phyloP scores from a whole-genome alignment of 2,113 vertebrate species.

The Rattus norvegicus region DNA sequence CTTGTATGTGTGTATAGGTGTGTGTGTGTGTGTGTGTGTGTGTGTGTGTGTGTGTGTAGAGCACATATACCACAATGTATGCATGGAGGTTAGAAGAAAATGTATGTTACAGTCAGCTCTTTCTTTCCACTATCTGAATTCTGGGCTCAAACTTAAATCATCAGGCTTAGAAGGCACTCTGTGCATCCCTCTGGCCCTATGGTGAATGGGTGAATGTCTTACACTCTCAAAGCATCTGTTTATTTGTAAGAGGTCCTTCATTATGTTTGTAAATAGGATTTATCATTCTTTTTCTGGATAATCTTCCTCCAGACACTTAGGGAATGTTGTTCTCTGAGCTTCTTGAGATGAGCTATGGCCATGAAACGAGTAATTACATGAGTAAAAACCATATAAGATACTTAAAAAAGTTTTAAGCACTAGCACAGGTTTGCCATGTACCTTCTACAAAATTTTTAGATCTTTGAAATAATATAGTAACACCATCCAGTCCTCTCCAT shows the following conservation, averaged over 20 bases:
- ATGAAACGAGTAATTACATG: background rate
- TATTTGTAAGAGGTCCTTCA: constrained; percentile 35
- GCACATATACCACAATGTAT: no score
- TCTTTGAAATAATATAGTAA: background rate
- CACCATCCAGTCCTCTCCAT: rapidly evolving
- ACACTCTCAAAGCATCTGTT: background rate
- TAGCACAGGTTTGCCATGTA: background rate
- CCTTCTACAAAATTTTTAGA: rapidly evolving
- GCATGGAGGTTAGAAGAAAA: background rate
- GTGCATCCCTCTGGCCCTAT: background rate
- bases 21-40: background rate
- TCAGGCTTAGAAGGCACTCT: background rate
- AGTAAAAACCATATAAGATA: background rate
- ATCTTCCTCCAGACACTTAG: background rate
- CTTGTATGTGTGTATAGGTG: background rate
- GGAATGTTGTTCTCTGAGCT: background rate
- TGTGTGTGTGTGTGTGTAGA: background rate
- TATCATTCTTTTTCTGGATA: background rate
- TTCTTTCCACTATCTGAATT: background rate
- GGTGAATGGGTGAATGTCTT: no score
- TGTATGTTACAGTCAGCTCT: background rate
- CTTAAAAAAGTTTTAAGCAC: background rate
- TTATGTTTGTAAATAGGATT: background rate
- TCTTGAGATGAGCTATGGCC: background rate
- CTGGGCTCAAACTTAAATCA: background rate